These are phyloP conservation scores for Monarcha castaneiventris DNA, from an alignment of 2,113 vertebrate species.

Conservation along the genomic window DNA sequence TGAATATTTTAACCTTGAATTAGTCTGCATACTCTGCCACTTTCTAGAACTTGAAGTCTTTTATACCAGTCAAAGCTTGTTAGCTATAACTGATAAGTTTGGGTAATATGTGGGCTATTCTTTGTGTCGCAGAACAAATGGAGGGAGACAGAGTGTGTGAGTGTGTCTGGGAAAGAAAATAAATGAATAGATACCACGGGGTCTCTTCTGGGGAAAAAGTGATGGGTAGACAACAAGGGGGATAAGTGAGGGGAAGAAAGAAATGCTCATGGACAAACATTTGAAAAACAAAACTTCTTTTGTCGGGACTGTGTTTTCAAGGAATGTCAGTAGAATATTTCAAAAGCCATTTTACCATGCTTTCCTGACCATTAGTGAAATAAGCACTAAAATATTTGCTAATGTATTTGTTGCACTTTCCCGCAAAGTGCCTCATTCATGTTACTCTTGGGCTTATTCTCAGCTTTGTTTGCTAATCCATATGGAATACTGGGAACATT, in stretches of 20 bases:
- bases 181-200: background rate
- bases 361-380: background rate
- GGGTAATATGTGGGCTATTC: background rate
- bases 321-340: background rate
- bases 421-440: background rate
- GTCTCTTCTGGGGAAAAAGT: background rate
- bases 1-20: background rate
- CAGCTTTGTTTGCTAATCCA: background rate
- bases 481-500: background rate
- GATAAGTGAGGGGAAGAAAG: background rate
- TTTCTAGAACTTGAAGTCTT: background rate
- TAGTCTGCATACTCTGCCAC: background rate
- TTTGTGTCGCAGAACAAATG: background rate
- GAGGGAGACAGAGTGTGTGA: background rate
- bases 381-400: background rate
- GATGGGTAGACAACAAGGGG: background rate
- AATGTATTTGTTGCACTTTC: background rate
- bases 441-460: background rate
- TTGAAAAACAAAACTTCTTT: background rate
- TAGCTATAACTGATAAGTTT: background rate
- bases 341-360: background rate
- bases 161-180: background rate
- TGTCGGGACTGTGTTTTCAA: background rate
- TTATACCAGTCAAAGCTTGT: background rate
- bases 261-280: background rate